Evolutionary conservation across 1,140 invertebrate genomes (phyloP), one percentile per base, ranked within the genome.

Genomic region (Hyphantria cunea): DNA sequence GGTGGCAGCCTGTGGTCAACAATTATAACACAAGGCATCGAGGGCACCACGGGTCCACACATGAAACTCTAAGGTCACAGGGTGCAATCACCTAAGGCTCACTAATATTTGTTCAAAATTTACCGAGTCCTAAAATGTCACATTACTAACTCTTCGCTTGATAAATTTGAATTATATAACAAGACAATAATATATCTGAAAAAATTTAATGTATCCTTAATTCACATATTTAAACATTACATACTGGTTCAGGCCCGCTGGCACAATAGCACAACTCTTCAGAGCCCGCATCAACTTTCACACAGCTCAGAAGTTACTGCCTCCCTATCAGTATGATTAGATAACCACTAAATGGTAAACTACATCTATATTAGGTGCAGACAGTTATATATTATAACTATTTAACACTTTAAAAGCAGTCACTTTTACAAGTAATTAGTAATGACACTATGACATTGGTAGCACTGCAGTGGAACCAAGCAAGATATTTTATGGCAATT

Each of bases 111-210:
- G 74, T 81, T 86, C 67, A 76, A 80, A 81, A 74, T 70, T 79
- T 79, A 80, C 71, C 68, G 64, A 84, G 72, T 79, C 73, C 79
- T 82, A 81, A 78, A 63, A 77, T 81, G 74, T 86, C 72, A 72
- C 77, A 78, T 70, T 75, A 74, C 74, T 70, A 85, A 85, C 78
- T 72, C 80, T 80, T 69, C 77, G 70, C 78, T 78, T 69, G 75
- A 90, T 89, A 90, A 83, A 89, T 81, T 87, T 87, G 78, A 86
- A 89, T 85, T 82, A 90, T 86, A 89, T 90, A 90, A 90, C 86
- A 89, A 90, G 84, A 87, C 81, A 90, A 90, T 89, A 87, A 90
- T 89, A 87, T 87, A 48, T 87, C 82, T 90, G 85, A 88, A 90
- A 86, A 87, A 88, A 85, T 90, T 86, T 84, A 87, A 89, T 86